phyloP scores from a whole-genome alignment of 2,797 vertebrate species.

The Anguilla marmorata region DNA sequence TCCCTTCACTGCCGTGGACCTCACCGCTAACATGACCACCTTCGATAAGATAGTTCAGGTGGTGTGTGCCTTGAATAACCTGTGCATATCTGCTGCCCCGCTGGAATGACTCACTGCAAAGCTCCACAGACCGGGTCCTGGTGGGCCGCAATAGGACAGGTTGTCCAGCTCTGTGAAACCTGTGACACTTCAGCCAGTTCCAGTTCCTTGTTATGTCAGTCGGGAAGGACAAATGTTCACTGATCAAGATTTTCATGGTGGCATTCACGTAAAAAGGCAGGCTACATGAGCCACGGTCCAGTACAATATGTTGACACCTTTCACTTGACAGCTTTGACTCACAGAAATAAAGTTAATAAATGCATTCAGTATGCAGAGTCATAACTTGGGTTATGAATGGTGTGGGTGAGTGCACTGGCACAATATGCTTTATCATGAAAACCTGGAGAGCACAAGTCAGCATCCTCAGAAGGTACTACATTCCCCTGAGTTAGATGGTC shows the following conservation, averaged over 20 bases:
- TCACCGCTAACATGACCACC: constrained; percentile 67
- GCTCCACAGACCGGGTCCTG: not conserved
- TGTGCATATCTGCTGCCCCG: constrained; percentile 75
- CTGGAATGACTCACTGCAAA: constrained; percentile 59
- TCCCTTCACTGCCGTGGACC: constrained; percentile 65
- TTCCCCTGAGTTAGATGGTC: not conserved
- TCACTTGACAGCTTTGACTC: not conserved
- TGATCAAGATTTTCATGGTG: not conserved
- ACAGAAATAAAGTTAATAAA: not conserved
- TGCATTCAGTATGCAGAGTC: not conserved
- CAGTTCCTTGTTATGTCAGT: not conserved
- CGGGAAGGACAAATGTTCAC: not conserved
- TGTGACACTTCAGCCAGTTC: constrained; percentile 9
- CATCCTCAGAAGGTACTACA: not conserved
- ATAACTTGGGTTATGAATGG: not conserved
- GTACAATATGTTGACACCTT: not conserved
- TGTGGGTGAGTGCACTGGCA: not conserved
- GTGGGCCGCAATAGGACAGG: not conserved
- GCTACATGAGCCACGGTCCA: not conserved
- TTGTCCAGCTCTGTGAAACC: not conserved
- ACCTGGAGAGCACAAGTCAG: not conserved
- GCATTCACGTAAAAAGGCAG: not conserved
- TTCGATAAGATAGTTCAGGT: constrained; percentile 78
- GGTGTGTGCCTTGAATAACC: constrained; percentile 79
- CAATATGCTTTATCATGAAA: not conserved